Evolutionary conservation across 1,140 invertebrate genomes (phyloP).

Genomic region (Drosophila persimilis): DNA sequence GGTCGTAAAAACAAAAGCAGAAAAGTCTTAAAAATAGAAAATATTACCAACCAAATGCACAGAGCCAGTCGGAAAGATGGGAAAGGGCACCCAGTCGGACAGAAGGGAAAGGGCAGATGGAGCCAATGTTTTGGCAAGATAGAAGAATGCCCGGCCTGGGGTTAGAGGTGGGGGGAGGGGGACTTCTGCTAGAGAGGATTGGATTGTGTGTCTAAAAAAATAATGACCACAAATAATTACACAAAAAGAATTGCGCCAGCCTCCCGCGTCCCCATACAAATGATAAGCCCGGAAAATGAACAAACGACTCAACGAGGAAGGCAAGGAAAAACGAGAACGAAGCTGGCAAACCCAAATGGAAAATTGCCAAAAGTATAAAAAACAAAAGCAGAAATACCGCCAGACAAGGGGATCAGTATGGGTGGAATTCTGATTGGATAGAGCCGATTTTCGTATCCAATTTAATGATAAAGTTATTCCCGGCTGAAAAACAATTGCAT

Average conservation of each 20-base stretch:
- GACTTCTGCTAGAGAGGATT: not conserved
- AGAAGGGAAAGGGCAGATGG: not conserved
- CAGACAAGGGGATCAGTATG: constrained; percentile 1
- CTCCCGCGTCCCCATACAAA: constrained; percentile 3
- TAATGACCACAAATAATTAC: constrained; percentile 34
- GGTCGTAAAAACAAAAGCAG: constrained; percentile 17
- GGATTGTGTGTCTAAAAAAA: not conserved
- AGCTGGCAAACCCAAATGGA: constrained; percentile 27
- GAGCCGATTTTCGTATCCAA: constrained; percentile 20
- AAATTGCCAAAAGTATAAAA: constrained; percentile 14
- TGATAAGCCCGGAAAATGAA: constrained; percentile 36
- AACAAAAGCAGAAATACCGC: constrained; percentile 8
- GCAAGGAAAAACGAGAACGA: constrained; percentile 1
- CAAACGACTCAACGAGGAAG: constrained; percentile 5
- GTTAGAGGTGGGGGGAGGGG: no score
- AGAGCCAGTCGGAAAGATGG: not conserved
- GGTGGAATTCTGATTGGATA: not conserved
- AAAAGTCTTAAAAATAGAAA: constrained; percentile 18
- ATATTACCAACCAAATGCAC: constrained; percentile 4
- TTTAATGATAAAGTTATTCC: constrained; percentile 33
- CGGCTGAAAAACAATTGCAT: constrained; percentile 5
- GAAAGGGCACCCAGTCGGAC: not conserved
- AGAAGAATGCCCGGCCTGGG: not conserved
- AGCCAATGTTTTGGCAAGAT: constrained; percentile 8
- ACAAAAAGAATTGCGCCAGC: constrained; percentile 24